A percentile compares a stretch with the other conserved stretches of the same genome.
Conservation (phyloP, 2,113 vertebrate genomes). For the Bubo bubo region DNA sequence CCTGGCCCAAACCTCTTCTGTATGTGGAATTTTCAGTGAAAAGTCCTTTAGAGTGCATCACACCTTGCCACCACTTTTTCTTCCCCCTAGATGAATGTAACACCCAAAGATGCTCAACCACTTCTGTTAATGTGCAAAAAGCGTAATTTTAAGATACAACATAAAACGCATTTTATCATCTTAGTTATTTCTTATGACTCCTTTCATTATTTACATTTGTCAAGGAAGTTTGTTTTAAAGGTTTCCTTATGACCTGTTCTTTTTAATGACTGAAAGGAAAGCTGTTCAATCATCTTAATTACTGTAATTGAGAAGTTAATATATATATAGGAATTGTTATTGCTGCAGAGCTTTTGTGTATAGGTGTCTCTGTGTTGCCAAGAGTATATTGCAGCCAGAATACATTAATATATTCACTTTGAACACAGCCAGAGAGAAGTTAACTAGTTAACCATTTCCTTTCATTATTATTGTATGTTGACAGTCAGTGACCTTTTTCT, state of each 20-base stretch:
- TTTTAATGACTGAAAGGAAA: background rate
- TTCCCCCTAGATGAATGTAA: rapidly evolving
- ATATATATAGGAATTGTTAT: background rate
- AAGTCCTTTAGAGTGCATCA: background rate
- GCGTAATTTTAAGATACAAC: background rate
- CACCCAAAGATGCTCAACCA: background rate
- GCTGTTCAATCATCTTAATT: background rate
- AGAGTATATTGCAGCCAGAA: background rate
- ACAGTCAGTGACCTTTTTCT: background rate
- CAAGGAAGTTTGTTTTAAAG: background rate
- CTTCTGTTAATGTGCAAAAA: background rate
- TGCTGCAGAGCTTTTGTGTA: background rate
- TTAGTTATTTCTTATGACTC: background rate
- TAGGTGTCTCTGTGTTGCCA: background rate
- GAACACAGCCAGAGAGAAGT: background rate
- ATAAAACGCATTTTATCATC: background rate
- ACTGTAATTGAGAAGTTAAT: background rate
- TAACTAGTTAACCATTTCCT: background rate
- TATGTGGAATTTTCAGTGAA: background rate
- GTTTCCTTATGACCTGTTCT: background rate
- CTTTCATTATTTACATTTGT: background rate
- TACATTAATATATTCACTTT: background rate
- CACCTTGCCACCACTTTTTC: background rate
- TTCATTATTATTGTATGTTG: background rate
- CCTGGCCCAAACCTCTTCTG: background rate